Base-by-base conservation (phyloP, 2,113 vertebrate species). In the Tiliqua scincoides region DNA sequence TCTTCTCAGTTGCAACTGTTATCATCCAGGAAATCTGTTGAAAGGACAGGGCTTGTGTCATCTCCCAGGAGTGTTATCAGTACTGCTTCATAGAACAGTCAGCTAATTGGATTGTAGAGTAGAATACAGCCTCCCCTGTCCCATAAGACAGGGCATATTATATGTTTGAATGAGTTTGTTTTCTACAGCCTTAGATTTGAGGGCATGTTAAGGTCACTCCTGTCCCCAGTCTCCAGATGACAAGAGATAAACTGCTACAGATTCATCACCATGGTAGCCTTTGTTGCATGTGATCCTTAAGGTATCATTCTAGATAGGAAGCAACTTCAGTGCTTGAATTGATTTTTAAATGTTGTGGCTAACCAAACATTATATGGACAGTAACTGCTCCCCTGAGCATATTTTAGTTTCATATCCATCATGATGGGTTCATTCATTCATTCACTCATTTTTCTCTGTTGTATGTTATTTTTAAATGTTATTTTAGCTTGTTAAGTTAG, bases 161-260 rank as follows among this genome's bases (percentile, higher is more conserved):
- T 89, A 87, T 35, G 30, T 91, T 90, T 74, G 68, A 79, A 40
- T 83, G 78, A 35, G 7, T 85, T 92, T 92, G 59, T 92, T 93
- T 89, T 20, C 73, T 17, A 4, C 77, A 88, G 70, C 1, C 23
- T 87, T 52, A n/a, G 81, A 0, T 63, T 27, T 88, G 84, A 48
- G 79, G 75, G 30, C 67, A 30, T 85, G 78, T 91, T 87, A 85
- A 87, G 68, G 83, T 91, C 73, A 37, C 40, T 93, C 91, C 90
- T 89, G 78, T 84, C 21, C 35, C 1, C 0, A 54, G 30, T 78
- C 8, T 79, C 20, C 48, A 85, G 84, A 70, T 85, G 83, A 63
- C 73, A 87, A 25, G 23, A 59, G 82, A 80, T 80, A 70, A 91
- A 91, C 72, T 84, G 71, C 84, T 81, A n/a, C 71, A 30, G 52